phyloP scores from a whole-genome alignment of 2,797 vertebrate species.

The Diplodus sargus region DNA sequence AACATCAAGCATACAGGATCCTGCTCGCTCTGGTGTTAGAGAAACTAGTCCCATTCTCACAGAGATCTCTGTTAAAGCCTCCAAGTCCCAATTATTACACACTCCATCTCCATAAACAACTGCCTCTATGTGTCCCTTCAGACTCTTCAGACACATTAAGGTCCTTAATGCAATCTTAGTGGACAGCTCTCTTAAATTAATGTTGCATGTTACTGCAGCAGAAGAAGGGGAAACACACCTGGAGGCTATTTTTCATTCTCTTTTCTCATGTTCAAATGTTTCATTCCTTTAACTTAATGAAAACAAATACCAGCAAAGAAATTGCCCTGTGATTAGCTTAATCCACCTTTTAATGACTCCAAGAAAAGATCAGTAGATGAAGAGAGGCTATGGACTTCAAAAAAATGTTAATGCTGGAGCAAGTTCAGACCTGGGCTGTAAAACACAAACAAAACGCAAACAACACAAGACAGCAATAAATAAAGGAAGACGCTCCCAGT shows the following conservation, averaged over 20 bases:
- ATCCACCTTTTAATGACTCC: constrained; percentile 51
- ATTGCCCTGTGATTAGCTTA: constrained; percentile 33
- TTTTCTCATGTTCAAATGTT: constrained; percentile 30
- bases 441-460: constrained; percentile 39
- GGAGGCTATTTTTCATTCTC: constrained; percentile 35
- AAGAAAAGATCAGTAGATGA: constrained; percentile 48
- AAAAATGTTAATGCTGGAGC: constrained; percentile 49
- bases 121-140: constrained; percentile 18
- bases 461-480: constrained; percentile 7
- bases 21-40: constrained; percentile 25
- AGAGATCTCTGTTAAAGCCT: constrained; percentile 19
- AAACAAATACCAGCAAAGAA: constrained; percentile 53
- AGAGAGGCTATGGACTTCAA: constrained; percentile 43
- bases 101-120: constrained; percentile 57
- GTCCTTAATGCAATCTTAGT: constrained; percentile 16
- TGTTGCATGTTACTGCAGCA: constrained; percentile 3
- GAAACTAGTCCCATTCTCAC: constrained; percentile 14
- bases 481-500: constrained; percentile 3
- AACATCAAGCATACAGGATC: constrained; percentile 8
- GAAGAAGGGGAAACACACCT: constrained; percentile 28
- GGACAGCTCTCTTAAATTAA: constrained; percentile 22
- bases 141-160: constrained; percentile 27
- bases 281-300: constrained; percentile 40
- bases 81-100: constrained; percentile 31
- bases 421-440: constrained; percentile 13